Percentiles rank a stretch among this genome's conserved stretches.
Evolutionary conservation across 2,113 vertebrate species (phyloP).

Genomic region (Probosciger aterrimus): DNA sequence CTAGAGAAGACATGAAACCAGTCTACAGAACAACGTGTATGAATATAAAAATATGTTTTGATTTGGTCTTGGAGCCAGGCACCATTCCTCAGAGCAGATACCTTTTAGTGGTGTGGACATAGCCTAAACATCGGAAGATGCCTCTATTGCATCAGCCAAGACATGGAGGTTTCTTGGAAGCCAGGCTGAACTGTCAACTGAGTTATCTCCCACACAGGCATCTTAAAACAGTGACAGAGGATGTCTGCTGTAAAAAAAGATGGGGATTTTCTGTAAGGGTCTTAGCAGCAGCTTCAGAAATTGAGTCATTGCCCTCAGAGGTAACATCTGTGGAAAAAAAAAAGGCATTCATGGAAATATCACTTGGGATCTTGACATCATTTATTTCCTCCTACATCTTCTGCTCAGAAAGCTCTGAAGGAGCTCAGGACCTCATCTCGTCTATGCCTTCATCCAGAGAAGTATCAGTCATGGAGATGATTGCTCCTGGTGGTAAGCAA

Average conservation of each 20-base stretch:
- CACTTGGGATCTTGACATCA: not conserved
- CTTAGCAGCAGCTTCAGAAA: not conserved
- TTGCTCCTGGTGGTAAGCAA: not conserved
- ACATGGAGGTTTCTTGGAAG: not conserved
- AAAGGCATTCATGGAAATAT: not conserved
- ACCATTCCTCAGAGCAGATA: not conserved
- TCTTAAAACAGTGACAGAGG: not conserved
- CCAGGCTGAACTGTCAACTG: not conserved
- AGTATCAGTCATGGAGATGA: not conserved
- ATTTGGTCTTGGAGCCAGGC: not conserved
- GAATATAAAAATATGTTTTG: not conserved
- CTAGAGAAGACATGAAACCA: not conserved
- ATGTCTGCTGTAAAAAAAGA: not conserved
- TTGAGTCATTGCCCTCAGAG: fast-evolving
- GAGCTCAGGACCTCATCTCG: fast-evolving
- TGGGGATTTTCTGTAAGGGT: not conserved
- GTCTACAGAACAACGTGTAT: not conserved
- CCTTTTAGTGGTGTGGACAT: not conserved
- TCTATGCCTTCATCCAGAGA: not conserved
- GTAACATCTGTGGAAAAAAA: not conserved
- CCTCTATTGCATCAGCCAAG: not conserved
- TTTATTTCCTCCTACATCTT: not conserved
- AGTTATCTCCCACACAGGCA: not conserved
- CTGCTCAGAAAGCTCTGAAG: not conserved
- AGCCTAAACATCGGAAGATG: not conserved